A percentile compares a stretch with the other conserved stretches of the same genome.
Conservation (phyloP, 2,113 vertebrate species). For the Scytalopus superciliaris region DNA sequence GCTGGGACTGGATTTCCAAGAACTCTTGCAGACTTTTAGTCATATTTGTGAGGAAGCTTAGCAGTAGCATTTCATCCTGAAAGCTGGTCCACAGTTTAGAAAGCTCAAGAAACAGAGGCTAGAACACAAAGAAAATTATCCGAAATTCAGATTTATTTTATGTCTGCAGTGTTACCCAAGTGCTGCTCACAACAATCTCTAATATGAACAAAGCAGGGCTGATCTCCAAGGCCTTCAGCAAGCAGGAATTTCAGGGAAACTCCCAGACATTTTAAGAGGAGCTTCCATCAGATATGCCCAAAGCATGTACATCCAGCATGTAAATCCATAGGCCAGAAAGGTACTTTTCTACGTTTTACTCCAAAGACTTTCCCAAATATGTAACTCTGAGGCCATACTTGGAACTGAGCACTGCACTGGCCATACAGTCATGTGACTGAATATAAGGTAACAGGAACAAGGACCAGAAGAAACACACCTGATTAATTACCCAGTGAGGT, state of each 20-base stretch:
- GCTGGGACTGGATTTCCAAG: slow-evolving; percentile 67
- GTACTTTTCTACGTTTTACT: neutral
- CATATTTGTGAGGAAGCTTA: slow-evolving; percentile 79
- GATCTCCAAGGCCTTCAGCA: neutral
- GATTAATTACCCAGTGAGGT: neutral
- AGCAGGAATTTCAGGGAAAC: neutral
- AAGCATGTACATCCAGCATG: neutral
- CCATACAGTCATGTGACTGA: neutral
- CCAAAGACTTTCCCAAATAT: neutral
- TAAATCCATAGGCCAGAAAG: neutral
- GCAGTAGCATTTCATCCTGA: slow-evolving; percentile 83
- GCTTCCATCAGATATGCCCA: neutral
- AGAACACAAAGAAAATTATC: neutral
- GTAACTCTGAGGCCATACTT: neutral
- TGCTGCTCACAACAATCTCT: neutral
- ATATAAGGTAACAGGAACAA: neutral
- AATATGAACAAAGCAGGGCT: neutral
- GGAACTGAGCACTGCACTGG: neutral
- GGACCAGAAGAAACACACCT: neutral
- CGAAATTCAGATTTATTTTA: neutral
- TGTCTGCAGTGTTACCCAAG: neutral
- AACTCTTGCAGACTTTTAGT: slow-evolving; percentile 79
- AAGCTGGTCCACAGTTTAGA: slow-evolving; percentile 83
- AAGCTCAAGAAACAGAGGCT: slow-evolving; percentile 86
- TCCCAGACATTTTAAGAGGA: neutral